Base-by-base conservation (phyloP, 2,888 invertebrate genomes). In the Heliconius sara region DNA sequence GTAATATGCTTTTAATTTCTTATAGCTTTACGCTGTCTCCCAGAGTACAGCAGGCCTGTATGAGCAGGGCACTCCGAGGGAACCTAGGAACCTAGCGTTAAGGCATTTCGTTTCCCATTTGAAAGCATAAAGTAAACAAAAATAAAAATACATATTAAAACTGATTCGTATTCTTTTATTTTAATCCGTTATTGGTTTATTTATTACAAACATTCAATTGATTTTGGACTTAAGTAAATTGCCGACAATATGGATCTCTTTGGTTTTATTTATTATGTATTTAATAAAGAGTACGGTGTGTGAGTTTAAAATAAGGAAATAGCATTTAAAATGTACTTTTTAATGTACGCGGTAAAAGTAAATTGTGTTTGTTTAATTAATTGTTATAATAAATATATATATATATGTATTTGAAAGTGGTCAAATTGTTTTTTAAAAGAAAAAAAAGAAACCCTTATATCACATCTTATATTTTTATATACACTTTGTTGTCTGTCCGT, bases 141-240 rank as follows among this genome's bases (percentile, higher is more conserved):
- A 52, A 52, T 0, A 52, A 52, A 22, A 52, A 52, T 22, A 60
- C 12, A 60, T n/a, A n/a, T 60, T 60, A n/a, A 60, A 60, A 60
- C 10, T 9, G 5, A 39, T 43, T 39, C 10, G 3, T 13, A 47
- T 77, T 71, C 67, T 72, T 43, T 78, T 12, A 1, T 16, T 79
- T 27, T 9, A 4, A 43, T 78, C 84, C 73, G 1, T 78, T 84
- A 82, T 83, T 79, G 78, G 81, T 84, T 90, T 90, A 92, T 92
- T 93, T 91, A 92, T 92, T 92, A 90, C 88, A 89, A 89, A 87
- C 88, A 87, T 87, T 88, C 92, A 93, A 93, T 93, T 93, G 93
- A 93, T 93, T 93, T 93, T 91, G 92, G 88, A 88, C 84, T 86
- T 85, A 86, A 84, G 84, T 84, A 91, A 92, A 92, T 92, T 92